Percentiles rank a stretch among this genome's conserved stretches.
Conservation (phyloP, 2,888 invertebrate genomes). For the Cyclophora albipunctata region DNA sequence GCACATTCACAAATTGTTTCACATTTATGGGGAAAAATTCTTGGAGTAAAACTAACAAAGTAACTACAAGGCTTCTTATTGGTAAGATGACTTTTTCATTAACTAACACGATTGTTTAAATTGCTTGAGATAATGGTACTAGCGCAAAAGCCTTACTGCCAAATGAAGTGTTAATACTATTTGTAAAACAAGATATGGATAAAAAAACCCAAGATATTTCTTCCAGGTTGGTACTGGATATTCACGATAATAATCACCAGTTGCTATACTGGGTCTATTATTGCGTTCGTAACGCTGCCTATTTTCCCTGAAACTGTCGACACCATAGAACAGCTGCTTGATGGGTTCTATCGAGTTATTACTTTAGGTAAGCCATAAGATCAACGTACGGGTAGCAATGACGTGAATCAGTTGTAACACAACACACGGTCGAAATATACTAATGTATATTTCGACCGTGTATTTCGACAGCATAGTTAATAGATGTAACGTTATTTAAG, state of each 20-base stretch:
- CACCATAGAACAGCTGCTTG: conserved; percentile 78
- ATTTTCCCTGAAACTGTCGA: conserved; percentile 84
- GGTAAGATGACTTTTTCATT: conserved; percentile 58
- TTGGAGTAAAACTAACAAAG: conserved; percentile 81
- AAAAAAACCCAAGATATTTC: too few relatives aligned
- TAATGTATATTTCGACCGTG: too few relatives aligned
- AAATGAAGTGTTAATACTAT: too few relatives aligned
- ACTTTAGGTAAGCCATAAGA: conserved; percentile 75
- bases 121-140: too few relatives aligned
- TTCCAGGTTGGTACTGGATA: conserved; percentile 85
- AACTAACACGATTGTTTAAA: neutral
- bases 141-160: too few relatives aligned
- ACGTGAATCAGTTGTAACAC: too few relatives aligned
- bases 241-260: conserved; percentile 90
- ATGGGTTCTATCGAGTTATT: conserved; percentile 81
- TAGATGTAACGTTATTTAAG: neutral
- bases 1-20: conserved; percentile 88
- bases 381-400: too few relatives aligned
- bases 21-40: conserved; percentile 81
- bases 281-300: conserved; percentile 88
- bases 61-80: conserved; percentile 82
- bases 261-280: conserved; percentile 89
- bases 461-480: too few relatives aligned
- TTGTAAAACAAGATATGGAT: too few relatives aligned
- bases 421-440: too few relatives aligned